Evolutionary conservation across 2,797 vertebrate genomes (phyloP).

Genomic region (Coracias cyanogaster): DNA sequence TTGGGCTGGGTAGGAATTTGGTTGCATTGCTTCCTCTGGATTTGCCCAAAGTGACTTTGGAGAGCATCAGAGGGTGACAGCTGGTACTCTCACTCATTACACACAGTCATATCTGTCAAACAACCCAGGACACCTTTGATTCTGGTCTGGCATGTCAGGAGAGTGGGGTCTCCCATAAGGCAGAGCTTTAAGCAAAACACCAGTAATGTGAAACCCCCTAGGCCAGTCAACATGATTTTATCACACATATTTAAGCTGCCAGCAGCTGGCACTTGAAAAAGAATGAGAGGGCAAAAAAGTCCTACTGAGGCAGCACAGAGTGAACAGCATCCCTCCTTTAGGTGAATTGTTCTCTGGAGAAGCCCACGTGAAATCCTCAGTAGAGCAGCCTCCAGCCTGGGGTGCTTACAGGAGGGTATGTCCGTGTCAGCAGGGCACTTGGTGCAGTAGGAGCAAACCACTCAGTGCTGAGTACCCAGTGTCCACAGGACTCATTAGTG

Average conservation of each 20-base stretch:
- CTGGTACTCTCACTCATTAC: background rate
- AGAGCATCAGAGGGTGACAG: background rate
- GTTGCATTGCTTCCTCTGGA: background rate
- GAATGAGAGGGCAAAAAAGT: background rate
- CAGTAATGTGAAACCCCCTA: background rate
- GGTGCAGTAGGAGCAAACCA: background rate
- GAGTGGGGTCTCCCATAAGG: background rate
- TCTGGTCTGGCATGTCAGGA: background rate
- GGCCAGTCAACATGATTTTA: background rate
- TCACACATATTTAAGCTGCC: background rate
- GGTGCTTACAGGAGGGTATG: background rate
- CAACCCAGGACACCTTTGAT: background rate
- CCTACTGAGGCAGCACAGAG: background rate
- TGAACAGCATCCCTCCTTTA: background rate
- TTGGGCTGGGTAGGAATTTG: background rate
- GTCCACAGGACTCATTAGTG: background rate
- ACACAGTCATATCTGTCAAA: background rate
- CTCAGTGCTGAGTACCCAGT: rapidly evolving
- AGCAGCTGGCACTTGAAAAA: background rate
- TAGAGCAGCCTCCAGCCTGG: background rate
- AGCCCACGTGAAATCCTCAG: background rate
- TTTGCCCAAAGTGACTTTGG: background rate
- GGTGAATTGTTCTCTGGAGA: background rate
- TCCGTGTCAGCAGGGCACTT: rapidly evolving
- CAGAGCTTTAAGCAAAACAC: background rate